These are phyloP conservation scores for Leptatherina wallacei DNA, from an alignment of 2,797 vertebrate species.

Conservation along the genomic window DNA sequence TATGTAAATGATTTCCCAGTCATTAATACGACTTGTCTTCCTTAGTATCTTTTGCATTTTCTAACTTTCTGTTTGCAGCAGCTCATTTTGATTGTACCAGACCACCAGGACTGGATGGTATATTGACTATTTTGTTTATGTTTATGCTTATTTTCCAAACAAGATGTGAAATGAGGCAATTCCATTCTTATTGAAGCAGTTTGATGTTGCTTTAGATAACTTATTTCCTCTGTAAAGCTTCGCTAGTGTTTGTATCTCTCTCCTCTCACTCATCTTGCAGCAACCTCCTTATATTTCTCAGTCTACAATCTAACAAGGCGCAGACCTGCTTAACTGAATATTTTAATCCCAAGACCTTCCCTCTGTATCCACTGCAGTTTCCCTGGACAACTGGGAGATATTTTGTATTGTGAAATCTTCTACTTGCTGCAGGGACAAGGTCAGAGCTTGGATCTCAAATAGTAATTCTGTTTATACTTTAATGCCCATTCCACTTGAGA, in stretches of 20 bases:
- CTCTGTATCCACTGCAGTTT: not conserved
- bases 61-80: not conserved
- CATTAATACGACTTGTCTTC: not conserved
- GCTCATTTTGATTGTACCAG: not conserved
- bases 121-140: not conserved
- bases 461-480: not conserved
- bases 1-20: not conserved
- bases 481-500: slow-evolving; percentile 8
- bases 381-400: not conserved
- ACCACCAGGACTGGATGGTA: not conserved
- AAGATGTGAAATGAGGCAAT: not conserved
- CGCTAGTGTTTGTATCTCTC: not conserved
- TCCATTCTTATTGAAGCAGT: not conserved
- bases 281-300: not conserved
- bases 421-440: not conserved
- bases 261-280: not conserved
- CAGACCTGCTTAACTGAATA: not conserved
- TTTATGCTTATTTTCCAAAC: not conserved
- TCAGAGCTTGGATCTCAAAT: not conserved
- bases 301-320: not conserved
- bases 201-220: not conserved
- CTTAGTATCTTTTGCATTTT: not conserved
- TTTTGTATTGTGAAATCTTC: not conserved
- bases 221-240: not conserved
- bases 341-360: not conserved